Base-by-base conservation (phyloP, 2,113 vertebrate genomes). In the Catharus bicknelli region DNA sequence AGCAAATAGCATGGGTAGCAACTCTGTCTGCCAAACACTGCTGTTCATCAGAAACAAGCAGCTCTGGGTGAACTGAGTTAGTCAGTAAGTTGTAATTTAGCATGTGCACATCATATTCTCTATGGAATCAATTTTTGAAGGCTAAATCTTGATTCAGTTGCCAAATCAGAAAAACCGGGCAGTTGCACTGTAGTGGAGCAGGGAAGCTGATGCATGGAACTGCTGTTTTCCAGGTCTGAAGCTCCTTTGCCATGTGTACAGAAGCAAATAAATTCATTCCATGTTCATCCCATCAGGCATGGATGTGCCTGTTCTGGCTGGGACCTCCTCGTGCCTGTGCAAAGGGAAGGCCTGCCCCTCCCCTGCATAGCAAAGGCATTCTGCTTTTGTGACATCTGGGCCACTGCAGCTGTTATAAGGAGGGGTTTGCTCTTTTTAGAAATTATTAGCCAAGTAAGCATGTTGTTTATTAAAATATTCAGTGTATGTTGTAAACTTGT, bases 341-440 rank as follows among this genome's bases (percentile, higher is more conserved):
- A 36, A 34, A 76, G 58, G 61, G 47, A 40, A 83, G 40, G 22
- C 32, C 83, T 77, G 77, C 83, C 90, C 62, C 66, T 88, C 90
- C 88, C 86, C 58, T 57, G 70, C 88, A 88, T 88, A 95, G 88
- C 88, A 62, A 25, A 81, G 64, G 32, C 92, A 51, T 92, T 86
- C 91, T 87, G 69, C 45, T 69, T 93, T 72, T 79, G 25, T 69
- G 94, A 76, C 89, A 93, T 92, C 91, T 94, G 78, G 90, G 84
- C 40, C 62, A 10, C 78, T 79, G 87, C 95, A 96, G 94, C 91
- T 96, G 91, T 76, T 85, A n/a, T 16, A 69, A 93, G 89, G 89
- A 96, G 91, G 55, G 70, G 81, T 63, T 95, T 81, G 38, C 74
- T 90, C 92, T 89, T 94, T 94, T 89, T 93, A 96, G 91, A 93